phyloP scores from a whole-genome alignment of 64 coral and sea anemone genomes.

The Pocillopora damicornis region DNA sequence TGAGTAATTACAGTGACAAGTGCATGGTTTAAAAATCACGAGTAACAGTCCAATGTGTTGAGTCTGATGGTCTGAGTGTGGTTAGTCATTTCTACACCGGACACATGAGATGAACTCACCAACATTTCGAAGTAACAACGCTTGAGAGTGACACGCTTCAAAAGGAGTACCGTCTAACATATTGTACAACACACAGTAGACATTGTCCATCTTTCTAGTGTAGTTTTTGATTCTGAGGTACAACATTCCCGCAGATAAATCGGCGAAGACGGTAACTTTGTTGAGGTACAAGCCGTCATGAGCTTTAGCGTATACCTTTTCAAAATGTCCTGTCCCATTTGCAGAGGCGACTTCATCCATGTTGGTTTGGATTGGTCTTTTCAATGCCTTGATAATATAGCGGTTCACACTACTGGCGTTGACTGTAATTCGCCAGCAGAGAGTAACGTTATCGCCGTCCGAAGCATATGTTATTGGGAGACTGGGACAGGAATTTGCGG shows the following conservation, averaged over 20 bases:
- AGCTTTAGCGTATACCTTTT: not conserved
- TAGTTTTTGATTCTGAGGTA: not conserved
- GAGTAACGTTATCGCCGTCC: not conserved
- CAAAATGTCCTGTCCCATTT: not conserved
- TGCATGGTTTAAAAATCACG: too few relatives aligned
- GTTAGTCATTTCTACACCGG: too few relatives aligned
- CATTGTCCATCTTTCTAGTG: conserved; percentile 11
- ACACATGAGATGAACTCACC: not conserved
- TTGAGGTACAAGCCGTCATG: not conserved
- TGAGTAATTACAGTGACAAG: too few relatives aligned
- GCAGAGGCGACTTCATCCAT: not conserved
- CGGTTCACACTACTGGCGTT: not conserved
- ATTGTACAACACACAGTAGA: conserved; percentile 13
- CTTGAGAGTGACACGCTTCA: not conserved
- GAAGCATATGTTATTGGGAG: not conserved
- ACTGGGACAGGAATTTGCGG: not conserved
- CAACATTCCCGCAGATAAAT: not conserved
- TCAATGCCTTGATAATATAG: not conserved
- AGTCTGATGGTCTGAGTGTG: too few relatives aligned
- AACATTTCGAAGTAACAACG: conserved; percentile 3
- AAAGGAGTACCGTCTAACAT: not conserved
- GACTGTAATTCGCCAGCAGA: not conserved
- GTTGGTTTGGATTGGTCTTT: not conserved
- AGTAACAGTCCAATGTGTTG: too few relatives aligned
- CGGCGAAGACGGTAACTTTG: not conserved